Evolutionary conservation across 2,888 invertebrate species (phyloP).

Genomic region (Caenorhabditis sp.): DNA sequence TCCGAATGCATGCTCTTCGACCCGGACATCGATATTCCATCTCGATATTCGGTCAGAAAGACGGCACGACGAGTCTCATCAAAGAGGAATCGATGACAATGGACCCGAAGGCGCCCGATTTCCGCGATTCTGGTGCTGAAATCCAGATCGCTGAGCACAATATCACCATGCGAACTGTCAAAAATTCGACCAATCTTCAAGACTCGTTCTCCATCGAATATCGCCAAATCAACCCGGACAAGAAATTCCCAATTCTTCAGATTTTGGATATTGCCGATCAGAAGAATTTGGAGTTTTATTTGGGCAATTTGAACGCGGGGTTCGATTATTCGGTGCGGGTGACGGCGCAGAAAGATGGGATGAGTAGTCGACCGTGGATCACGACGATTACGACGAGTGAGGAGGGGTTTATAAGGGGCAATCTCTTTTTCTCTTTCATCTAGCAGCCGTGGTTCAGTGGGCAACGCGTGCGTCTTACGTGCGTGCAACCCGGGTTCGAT

Average conservation of each 20-base stretch:
- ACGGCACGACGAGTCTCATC: conserved; percentile 58
- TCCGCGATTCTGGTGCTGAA: conserved; percentile 43
- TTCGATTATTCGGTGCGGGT: conserved; percentile 66
- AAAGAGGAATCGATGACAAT: conserved; percentile 66
- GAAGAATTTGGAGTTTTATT: conserved; percentile 63
- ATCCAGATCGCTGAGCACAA: conserved; percentile 59
- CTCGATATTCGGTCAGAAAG: conserved; percentile 63
- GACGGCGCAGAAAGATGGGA: conserved; percentile 62
- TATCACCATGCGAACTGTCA: conserved; percentile 64
- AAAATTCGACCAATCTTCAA: conserved; percentile 61
- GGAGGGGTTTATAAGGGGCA: not conserved
- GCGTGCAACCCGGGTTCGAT: no score
- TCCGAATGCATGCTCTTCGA: conserved; percentile 63
- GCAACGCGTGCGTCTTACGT: no score
- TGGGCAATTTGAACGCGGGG: conserved; percentile 67
- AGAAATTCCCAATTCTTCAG: conserved; percentile 66
- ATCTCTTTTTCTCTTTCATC: not conserved
- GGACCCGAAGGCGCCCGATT: conserved; percentile 63
- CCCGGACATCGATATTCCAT: conserved; percentile 67
- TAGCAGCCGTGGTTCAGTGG: not conserved
- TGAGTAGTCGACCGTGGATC: conserved; percentile 65
- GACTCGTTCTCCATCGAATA: conserved; percentile 61
- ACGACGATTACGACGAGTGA: conserved; percentile 57
- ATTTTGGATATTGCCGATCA: conserved; percentile 67
- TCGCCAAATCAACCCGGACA: conserved; percentile 65